Percentiles rank a stretch among this genome's conserved stretches.
These are phyloP conservation scores for Limnothrissa miodon DNA, from an alignment of 2,113 vertebrate genomes.

Conservation along the genomic window DNA sequence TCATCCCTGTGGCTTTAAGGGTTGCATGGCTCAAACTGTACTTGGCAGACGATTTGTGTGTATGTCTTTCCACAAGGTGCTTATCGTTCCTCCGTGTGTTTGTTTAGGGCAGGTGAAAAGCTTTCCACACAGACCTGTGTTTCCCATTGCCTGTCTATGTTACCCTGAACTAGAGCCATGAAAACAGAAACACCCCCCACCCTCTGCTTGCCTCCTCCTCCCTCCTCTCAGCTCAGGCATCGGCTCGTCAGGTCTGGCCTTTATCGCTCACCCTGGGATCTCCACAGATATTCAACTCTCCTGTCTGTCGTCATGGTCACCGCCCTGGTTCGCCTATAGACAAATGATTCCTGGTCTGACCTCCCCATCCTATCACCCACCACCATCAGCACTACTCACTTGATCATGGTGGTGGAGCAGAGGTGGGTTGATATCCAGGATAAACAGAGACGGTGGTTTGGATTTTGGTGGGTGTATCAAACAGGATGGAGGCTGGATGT, in stretches of 20 bases:
- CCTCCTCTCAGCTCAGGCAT: background rate
- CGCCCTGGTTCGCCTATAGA: background rate
- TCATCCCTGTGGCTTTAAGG: background rate
- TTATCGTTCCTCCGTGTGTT: background rate
- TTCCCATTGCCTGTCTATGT: background rate
- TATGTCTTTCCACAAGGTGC: background rate
- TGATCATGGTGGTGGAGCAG: no score
- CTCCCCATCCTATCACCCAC: no score
- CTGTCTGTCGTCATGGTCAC: slow-evolving; percentile 2
- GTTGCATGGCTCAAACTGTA: background rate
- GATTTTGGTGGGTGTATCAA: background rate
- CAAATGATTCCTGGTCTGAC: background rate
- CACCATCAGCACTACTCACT: background rate
- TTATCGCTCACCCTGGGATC: background rate
- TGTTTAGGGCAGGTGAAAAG: background rate
- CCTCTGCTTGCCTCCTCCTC: background rate
- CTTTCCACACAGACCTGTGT: background rate
- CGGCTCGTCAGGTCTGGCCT: background rate
- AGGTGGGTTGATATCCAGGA: background rate
- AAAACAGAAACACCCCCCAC: background rate
- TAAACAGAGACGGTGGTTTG: background rate
- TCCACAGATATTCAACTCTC: background rate
- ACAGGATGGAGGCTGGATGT: no score
- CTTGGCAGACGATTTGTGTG: background rate
- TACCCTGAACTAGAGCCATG: background rate